These are phyloP conservation scores for Ypsolopha scabrella DNA, from an alignment of 2,888 invertebrate genomes.

Conservation along the genomic window DNA sequence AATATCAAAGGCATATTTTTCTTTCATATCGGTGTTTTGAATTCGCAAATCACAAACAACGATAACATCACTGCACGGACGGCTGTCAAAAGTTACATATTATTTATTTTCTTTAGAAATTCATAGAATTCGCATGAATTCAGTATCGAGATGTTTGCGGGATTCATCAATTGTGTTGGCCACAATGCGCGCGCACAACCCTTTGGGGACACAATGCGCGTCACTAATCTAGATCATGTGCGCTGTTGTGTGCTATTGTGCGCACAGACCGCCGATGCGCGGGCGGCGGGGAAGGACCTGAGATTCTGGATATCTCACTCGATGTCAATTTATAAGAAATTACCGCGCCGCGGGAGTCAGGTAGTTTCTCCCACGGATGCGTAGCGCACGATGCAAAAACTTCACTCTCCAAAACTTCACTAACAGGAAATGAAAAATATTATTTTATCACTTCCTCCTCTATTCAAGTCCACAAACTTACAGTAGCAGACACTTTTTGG, in stretches of 20 bases:
- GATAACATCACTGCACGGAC: constrained; percentile 53
- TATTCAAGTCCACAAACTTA: constrained; percentile 1
- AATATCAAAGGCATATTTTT: constrained; percentile 18
- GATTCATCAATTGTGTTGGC: constrained; percentile 26
- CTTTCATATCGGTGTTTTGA: constrained; percentile 38
- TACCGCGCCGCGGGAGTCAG: constrained; percentile 56
- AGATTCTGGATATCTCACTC: constrained; percentile 59
- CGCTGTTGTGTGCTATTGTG: constrained; percentile 52
- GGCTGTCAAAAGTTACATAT: constrained; percentile 62
- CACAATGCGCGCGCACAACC: constrained; percentile 48
- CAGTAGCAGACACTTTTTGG: neutral
- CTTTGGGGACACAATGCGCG: constrained; percentile 67
- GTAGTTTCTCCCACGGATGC: constrained; percentile 61
- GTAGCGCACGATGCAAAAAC: constrained; percentile 47
- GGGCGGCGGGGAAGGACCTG: constrained; percentile 34
- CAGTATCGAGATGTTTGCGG: constrained; percentile 59
- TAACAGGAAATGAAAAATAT: constrained; percentile 66
- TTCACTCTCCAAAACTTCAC: constrained; percentile 38
- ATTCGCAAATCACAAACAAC: constrained; percentile 54
- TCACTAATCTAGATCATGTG: constrained; percentile 70
- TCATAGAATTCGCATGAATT: constrained; percentile 63
- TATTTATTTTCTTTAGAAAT: constrained; percentile 68
- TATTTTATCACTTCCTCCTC: constrained; percentile 44
- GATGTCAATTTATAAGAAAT: constrained; percentile 68
- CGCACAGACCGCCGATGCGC: constrained; percentile 18